Percentiles rank a stretch among this genome's conserved stretches.
Conservation (phyloP, 2,888 invertebrate genomes). For the Dynastes hyllus region DNA sequence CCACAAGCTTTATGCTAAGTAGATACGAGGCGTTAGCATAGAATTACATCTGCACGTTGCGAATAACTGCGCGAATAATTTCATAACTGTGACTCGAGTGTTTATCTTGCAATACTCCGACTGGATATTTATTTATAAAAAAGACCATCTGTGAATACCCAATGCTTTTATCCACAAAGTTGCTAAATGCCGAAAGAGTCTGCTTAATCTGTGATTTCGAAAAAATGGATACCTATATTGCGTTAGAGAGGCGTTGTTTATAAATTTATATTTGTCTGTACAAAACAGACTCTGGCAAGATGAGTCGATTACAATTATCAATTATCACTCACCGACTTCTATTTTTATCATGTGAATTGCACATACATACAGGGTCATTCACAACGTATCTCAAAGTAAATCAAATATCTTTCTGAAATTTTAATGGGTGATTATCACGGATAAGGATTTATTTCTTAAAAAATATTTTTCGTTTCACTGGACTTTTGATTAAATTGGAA, state of each 20-base stretch:
- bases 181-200: slow-evolving; percentile 2
- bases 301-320: neutral
- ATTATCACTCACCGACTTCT: neutral
- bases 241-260: neutral
- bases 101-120: slow-evolving; percentile 28
- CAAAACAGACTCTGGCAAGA: neutral
- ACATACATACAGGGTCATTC: neutral
- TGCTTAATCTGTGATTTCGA: neutral
- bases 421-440: too few relatives aligned
- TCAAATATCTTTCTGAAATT: too few relatives aligned
- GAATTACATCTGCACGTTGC: slow-evolving; percentile 40
- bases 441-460: too few relatives aligned
- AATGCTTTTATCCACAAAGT: slow-evolving; percentile 5
- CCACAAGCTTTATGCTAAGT: slow-evolving; percentile 29
- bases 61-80: slow-evolving; percentile 35
- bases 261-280: neutral
- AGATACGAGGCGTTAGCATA: slow-evolving; percentile 27
- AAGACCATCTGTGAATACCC: slow-evolving; percentile 3
- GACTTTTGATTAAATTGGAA: too few relatives aligned
- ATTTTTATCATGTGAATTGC: neutral
- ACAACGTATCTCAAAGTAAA: too few relatives aligned
- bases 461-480: too few relatives aligned
- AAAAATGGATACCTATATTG: neutral
- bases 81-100: slow-evolving; percentile 38
- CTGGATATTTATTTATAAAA: slow-evolving; percentile 27